A percentile compares a stretch with the other conserved stretches of the same genome.
These are phyloP conservation scores for Nemotelus pantherinus DNA, from an alignment of 2,888 invertebrate genomes.

Conservation along the genomic window DNA sequence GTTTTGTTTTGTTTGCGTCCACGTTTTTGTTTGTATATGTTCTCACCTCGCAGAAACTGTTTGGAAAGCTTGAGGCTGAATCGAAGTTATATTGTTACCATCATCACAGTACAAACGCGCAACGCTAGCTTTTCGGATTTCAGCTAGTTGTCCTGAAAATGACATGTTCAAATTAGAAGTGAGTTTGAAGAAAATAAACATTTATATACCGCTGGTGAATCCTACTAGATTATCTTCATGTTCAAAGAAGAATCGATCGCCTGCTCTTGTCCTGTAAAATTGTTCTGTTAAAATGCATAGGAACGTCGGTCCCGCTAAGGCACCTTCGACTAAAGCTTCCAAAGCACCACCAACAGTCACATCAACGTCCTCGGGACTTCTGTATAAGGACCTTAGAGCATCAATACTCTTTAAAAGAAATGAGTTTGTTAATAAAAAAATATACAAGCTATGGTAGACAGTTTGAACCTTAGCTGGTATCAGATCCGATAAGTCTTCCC, in stretches of 20 bases:
- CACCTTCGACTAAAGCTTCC: slow-evolving; percentile 79
- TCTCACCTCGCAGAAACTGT: slow-evolving; percentile 70
- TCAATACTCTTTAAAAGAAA: slow-evolving; percentile 65
- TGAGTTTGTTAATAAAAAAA: slow-evolving; percentile 10
- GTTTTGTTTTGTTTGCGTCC: background rate
- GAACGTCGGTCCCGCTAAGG: slow-evolving; percentile 87
- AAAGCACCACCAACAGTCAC: slow-evolving; percentile 85
- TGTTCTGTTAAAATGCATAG: slow-evolving; percentile 88
- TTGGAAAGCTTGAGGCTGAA: slow-evolving; percentile 76
- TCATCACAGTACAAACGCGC: slow-evolving; percentile 85
- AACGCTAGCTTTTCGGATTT: slow-evolving; percentile 80
- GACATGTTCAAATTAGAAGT: background rate
- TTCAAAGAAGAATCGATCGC: slow-evolving; percentile 89
- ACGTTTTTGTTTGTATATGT: too few relatives aligned
- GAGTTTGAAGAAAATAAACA: background rate
- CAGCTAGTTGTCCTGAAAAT: slow-evolving; percentile 73
- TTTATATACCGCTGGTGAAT: slow-evolving; percentile 70
- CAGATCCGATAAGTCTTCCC: slow-evolving; percentile 76
- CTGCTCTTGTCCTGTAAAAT: slow-evolving; percentile 84
- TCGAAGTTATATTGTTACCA: slow-evolving; percentile 72
- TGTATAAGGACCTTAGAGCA: slow-evolving; percentile 73
- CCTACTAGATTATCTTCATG: slow-evolving; percentile 71
- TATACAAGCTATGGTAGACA: background rate
- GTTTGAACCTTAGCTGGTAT: slow-evolving; percentile 69
- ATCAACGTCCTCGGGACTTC: slow-evolving; percentile 83